A percentile compares a stretch with the other conserved stretches of the same genome.
Conservation (phyloP, 2,888 invertebrate species). For the Synergus japonicus region DNA sequence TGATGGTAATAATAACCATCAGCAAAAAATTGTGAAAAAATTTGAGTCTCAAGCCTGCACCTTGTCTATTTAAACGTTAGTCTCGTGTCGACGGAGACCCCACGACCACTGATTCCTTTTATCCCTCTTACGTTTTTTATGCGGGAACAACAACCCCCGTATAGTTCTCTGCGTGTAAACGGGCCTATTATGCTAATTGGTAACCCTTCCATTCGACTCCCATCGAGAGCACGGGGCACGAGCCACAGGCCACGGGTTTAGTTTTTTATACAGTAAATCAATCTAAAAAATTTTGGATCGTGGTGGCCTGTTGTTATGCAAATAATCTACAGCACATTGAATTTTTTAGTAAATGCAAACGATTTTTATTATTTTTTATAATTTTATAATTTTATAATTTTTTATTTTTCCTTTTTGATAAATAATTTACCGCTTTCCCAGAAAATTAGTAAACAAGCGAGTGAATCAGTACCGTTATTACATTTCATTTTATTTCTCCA, state of each 20-base stretch:
- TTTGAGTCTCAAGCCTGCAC: not conserved
- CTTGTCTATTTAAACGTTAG: not conserved
- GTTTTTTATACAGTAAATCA: not conserved
- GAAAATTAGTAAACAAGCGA: too few species aligned
- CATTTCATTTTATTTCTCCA: too few species aligned
- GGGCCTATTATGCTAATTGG: constrained; percentile 35
- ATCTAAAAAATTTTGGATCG: not conserved
- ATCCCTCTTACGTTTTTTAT: constrained; percentile 14
- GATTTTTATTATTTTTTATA: too few species aligned
- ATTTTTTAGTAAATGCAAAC: not conserved
- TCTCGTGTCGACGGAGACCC: not conserved
- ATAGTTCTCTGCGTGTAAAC: constrained; percentile 21
- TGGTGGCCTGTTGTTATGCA: not conserved
- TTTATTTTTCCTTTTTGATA: too few species aligned
- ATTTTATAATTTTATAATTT: too few species aligned
- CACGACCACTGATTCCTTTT: constrained; percentile 10
- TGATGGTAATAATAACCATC: not conserved
- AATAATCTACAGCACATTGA: not conserved
- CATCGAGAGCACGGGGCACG: not conserved
- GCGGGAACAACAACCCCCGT: not conserved
- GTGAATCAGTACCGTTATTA: too few species aligned
- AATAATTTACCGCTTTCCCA: too few species aligned
- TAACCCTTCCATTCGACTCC: constrained; percentile 23
- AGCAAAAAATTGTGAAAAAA: not conserved
- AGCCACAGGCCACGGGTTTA: not conserved